These are phyloP conservation scores for Dasypogon diadema DNA, from an alignment of 2,888 invertebrate species.

Conservation along the genomic window DNA sequence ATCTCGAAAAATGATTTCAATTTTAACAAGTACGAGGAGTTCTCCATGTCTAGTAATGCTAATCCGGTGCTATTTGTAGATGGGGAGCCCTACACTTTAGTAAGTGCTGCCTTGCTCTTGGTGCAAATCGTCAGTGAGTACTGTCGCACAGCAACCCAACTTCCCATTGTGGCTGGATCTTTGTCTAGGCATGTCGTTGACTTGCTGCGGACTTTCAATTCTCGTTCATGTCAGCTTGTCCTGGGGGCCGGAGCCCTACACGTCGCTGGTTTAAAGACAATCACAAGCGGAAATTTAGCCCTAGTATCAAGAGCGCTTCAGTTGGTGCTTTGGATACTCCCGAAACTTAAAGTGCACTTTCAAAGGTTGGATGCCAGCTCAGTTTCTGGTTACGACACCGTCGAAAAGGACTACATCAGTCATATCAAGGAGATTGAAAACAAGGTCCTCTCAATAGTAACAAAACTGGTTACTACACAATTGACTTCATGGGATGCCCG, in stretches of 20 bases:
- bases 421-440: slow-evolving; percentile 93
- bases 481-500: slow-evolving; percentile 92
- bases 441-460: slow-evolving; percentile 92
- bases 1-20: slow-evolving; percentile 71
- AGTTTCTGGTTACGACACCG: slow-evolving; percentile 74
- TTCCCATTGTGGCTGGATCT: slow-evolving; percentile 83
- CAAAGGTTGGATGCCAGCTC: slow-evolving; percentile 70
- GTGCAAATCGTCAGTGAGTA: slow-evolving; percentile 94
- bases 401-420: slow-evolving; percentile 84
- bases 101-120: slow-evolving; percentile 86
- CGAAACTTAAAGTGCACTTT: slow-evolving; percentile 78
- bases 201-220: slow-evolving; percentile 87
- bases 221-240: slow-evolving; percentile 91
- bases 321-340: slow-evolving; percentile 83
- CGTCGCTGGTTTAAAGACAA: slow-evolving; percentile 92
- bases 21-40: slow-evolving; percentile 55
- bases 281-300: slow-evolving; percentile 94
- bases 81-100: slow-evolving; percentile 80
- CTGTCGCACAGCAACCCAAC: slow-evolving; percentile 82
- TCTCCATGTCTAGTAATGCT: slow-evolving; percentile 65
- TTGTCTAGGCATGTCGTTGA: slow-evolving; percentile 90
- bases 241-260: slow-evolving; percentile 97
- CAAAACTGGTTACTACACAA: slow-evolving; percentile 84
- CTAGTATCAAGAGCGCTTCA: slow-evolving; percentile 86
- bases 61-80: slow-evolving; percentile 74